Percentiles rank a stretch among this genome's conserved stretches.
Evolutionary conservation across 2,113 vertebrate species (phyloP).

Genomic region (Clinocottus analis): DNA sequence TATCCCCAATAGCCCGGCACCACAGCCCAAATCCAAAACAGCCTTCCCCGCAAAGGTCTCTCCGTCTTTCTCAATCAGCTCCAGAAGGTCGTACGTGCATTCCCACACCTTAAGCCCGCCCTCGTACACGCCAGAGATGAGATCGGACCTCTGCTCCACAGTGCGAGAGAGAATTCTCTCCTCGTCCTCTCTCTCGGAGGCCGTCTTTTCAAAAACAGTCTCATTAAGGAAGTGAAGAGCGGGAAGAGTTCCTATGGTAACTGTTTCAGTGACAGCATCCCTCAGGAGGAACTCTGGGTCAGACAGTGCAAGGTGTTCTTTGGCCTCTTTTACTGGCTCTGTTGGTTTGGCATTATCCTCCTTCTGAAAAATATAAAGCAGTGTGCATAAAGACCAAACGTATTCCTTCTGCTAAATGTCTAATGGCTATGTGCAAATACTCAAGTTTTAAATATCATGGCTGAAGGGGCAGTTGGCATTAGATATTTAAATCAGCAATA

Average conservation of each 20-base stretch:
- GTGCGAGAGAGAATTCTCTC: conserved; percentile 87
- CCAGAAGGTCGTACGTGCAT: conserved; percentile 93
- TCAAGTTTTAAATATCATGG: not conserved
- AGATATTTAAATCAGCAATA: not conserved
- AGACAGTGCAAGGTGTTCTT: conserved; percentile 69
- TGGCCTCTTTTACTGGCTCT: conserved; percentile 71
- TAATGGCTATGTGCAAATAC: not conserved
- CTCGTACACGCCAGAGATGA: conserved; percentile 94
- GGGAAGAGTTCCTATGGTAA: conserved; percentile 79
- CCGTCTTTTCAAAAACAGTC: conserved; percentile 81
- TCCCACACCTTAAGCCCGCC: conserved; percentile 98
- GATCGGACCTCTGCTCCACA: conserved; percentile 87
- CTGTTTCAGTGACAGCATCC: conserved; percentile 77
- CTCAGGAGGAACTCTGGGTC: conserved; percentile 63
- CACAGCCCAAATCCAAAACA: conserved; percentile 94
- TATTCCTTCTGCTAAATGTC: not conserved
- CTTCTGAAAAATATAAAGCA: conserved; percentile 66
- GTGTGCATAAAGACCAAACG: not conserved
- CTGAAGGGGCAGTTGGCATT: not conserved
- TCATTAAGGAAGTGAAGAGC: conserved; percentile 83
- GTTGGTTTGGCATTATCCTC: conserved; percentile 21
- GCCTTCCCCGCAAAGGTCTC: conserved; percentile 84
- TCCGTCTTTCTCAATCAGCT: conserved; percentile 83
- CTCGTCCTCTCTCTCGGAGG: conserved; percentile 72
- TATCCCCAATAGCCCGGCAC: conserved; percentile 92